Evolutionary conservation across 2,888 invertebrate species (phyloP).

Genomic region (Ptilodon capucinus): DNA sequence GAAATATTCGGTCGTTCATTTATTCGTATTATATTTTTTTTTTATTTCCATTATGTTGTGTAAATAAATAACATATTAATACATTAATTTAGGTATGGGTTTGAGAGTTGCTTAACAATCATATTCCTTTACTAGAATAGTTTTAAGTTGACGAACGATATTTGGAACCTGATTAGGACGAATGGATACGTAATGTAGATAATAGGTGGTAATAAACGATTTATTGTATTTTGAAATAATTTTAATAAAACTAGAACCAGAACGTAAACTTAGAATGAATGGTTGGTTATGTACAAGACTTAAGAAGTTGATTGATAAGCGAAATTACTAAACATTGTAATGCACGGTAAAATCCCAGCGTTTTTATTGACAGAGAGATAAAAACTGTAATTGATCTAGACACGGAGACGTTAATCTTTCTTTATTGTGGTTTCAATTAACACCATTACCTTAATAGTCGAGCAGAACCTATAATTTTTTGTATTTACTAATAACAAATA

Average conservation of each 20-base stretch:
- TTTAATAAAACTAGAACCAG: not conserved
- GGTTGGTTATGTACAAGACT: not conserved
- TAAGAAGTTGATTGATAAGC: not conserved
- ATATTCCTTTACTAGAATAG: slow-evolving; percentile 77
- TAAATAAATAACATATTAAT: not conserved
- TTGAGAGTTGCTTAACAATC: slow-evolving; percentile 36
- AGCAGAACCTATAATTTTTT: no score
- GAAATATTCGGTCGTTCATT: slow-evolving; percentile 54
- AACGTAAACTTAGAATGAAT: no score
- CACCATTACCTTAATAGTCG: not conserved
- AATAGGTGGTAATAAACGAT: not conserved
- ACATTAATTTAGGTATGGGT: slow-evolving; percentile 13
- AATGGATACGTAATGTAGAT: not conserved
- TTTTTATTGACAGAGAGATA: not conserved
- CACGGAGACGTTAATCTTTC: not conserved
- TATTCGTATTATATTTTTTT: slow-evolving; percentile 11
- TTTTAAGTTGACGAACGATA: not conserved
- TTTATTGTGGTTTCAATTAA: slow-evolving; percentile 1
- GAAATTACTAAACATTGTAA: not conserved
- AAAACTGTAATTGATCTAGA: not conserved
- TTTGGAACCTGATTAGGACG: not conserved
- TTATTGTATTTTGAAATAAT: not conserved
- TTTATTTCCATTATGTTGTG: not conserved
- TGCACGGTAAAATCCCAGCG: not conserved
- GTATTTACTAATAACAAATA: no score